These are phyloP conservation scores for Drosophila sulfurigaster DNA, from an alignment of 1,140 invertebrate genomes.

Conservation along the genomic window DNA sequence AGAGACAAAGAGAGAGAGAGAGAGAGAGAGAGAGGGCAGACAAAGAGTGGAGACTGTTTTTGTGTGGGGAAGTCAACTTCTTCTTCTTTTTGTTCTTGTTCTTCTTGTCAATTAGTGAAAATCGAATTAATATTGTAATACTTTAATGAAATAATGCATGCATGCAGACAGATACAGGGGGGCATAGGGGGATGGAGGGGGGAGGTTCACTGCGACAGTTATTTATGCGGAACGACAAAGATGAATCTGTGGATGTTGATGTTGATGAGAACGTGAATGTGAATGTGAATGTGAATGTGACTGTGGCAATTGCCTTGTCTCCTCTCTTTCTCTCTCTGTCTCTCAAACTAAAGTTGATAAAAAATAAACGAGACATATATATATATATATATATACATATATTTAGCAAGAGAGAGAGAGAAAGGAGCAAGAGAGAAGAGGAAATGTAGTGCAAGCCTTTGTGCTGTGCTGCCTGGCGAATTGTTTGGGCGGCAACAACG, in stretches of 20 bases:
- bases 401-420: neutral
- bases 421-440: conserved; percentile 6
- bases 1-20: neutral
- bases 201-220: conserved; percentile 62
- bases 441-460: conserved; percentile 48
- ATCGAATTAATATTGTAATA: conserved; percentile 83
- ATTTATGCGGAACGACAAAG: conserved; percentile 77
- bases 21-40: neutral
- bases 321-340: neutral
- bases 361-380: conserved; percentile 69
- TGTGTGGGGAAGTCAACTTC: neutral
- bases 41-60: conserved; percentile 7
- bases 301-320: conserved; percentile 15
- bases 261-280: conserved; percentile 34
- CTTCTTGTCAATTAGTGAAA: conserved; percentile 75
- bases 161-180: conserved; percentile 35
- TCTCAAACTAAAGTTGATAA: conserved; percentile 74
- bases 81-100: conserved; percentile 13
- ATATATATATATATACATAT: conserved; percentile 1
- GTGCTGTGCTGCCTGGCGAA: conserved; percentile 63
- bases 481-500: conserved; percentile 65
- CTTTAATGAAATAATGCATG: conserved; percentile 82
- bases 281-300: conserved; percentile 34
- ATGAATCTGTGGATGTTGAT: conserved; percentile 67
- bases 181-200: conserved; percentile 1